Evolutionary conservation across 2,888 invertebrate species (phyloP).

Genomic region (Gisinianus flammeolus): DNA sequence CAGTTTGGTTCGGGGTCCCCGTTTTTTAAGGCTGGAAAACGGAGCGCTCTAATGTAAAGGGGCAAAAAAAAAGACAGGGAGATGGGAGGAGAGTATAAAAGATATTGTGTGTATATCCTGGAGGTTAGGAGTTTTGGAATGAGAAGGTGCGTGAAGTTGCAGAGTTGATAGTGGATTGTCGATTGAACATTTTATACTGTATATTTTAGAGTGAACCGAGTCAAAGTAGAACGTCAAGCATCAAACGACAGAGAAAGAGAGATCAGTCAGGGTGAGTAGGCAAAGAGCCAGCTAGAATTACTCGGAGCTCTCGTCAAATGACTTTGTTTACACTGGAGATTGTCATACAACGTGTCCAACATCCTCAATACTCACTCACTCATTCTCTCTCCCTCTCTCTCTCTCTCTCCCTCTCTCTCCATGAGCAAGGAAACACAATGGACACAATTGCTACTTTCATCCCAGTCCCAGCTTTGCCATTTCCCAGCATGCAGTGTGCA

Average conservation of each 20-base stretch:
- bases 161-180: no score
- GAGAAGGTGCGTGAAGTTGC: no score
- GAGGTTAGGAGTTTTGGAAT: no score
- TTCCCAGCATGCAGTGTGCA: background rate
- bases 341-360: conserved; percentile 46
- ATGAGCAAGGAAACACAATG: conserved; percentile 16
- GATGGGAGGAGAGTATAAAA: no score
- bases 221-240: background rate
- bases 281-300: conserved; percentile 20
- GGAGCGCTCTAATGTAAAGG: no score
- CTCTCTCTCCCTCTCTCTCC: background rate
- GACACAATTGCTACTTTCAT: conserved; percentile 1
- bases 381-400: background rate
- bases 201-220: no score
- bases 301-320: conserved; percentile 31
- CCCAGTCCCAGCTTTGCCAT: background rate
- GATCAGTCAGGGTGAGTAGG: background rate
- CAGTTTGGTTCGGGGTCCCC: no score
- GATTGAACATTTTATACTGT: no score
- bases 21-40: no score
- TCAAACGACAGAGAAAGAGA: background rate
- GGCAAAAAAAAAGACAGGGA: no score
- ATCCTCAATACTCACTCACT: conserved; percentile 12
- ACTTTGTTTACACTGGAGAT: conserved; percentile 43
- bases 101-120: no score